Evolutionary conservation across 2,797 vertebrate genomes (phyloP).

Genomic region (Thaleichthys pacificus): DNA sequence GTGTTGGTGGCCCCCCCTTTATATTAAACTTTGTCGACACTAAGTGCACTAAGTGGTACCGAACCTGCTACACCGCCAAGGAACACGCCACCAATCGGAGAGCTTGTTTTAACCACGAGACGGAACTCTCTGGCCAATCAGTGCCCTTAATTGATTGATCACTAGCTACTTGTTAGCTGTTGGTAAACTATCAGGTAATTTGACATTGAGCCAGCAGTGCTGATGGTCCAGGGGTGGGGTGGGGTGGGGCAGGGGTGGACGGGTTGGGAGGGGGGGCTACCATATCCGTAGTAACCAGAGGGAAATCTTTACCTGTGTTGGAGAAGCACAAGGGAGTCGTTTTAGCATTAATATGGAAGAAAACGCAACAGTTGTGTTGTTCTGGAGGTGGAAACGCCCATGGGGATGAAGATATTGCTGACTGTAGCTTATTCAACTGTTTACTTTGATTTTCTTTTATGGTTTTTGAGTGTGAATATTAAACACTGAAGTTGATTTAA

Average conservation of each 20-base stretch:
- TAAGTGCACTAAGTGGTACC: too few relatives aligned
- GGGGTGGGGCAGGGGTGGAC: too few relatives aligned
- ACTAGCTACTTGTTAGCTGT: neutral
- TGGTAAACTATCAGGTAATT: too few relatives aligned
- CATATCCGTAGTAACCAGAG: too few relatives aligned
- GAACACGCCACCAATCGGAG: neutral
- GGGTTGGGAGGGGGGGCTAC: too few relatives aligned
- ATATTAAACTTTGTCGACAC: neutral
- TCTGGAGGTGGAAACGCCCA: constrained; percentile 28
- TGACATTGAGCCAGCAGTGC: too few relatives aligned
- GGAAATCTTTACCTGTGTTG: constrained; percentile 33
- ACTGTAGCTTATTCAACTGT: constrained; percentile 67
- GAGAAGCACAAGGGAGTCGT: constrained; percentile 60
- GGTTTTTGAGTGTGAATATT: constrained; percentile 65
- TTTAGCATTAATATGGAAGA: constrained; percentile 48
- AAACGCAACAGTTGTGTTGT: constrained; percentile 45
- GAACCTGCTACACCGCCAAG: too few relatives aligned
- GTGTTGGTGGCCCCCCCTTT: neutral
- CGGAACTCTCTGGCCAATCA: constrained; percentile 2
- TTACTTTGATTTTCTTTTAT: constrained; percentile 31
- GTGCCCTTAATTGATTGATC: neutral
- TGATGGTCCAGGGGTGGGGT: too few relatives aligned
- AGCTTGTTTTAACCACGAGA: neutral
- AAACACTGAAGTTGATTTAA: constrained; percentile 72
- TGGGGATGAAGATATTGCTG: constrained; percentile 34